Evolutionary conservation across 2,797 vertebrate species (phyloP), one percentile per base, ranked within the genome.

Genomic region (Oophaga sylvatica): DNA sequence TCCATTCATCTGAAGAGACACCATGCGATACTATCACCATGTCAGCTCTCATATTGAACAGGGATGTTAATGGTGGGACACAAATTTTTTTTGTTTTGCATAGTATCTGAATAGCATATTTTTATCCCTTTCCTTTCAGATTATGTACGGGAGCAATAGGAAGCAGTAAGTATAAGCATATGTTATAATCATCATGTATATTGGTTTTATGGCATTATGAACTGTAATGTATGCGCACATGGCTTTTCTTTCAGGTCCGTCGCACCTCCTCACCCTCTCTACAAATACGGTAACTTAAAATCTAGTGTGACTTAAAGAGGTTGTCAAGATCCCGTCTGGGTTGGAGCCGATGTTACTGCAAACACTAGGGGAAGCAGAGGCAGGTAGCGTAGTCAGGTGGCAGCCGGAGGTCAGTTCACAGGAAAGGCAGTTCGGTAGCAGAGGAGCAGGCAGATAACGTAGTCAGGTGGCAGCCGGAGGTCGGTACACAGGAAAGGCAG

Each of bases 111-210:
- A 31, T 79, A 79, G 8, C 11, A 62, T 62, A 80, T 62, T 22
- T 31, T 57, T 80, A 11, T 83, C 17, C 29, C 68, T 71, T 85
- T 15, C 75, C 29, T 31, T 76, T 73, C 41, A 88, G 87, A 81
- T 35, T 35, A 81, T 81, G 68, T 59, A 65, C 26, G 83, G 79
- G 31, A 77, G 59, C 60, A 75, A 60, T n/a, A 88, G 80, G 76
- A 75, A 73, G 16, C 35, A 76, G 87, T 88, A 65, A 85, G 87
- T 88, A 76, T 62, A 45, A 81, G 87, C 59, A 29, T 68, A 70
- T 57, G 5, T n/a, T 19, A 57, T 35, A n/a, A 19, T 70, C 20
- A 57, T 59, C 31, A 80, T 86, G 8, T 68, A 45, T 22, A 45
- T 3, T 20, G 17, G 20, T 20, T 9, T 2, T 20, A 20, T 22